phyloP scores from a whole-genome alignment of 2,888 invertebrate genomes.

The Labia minor region DNA sequence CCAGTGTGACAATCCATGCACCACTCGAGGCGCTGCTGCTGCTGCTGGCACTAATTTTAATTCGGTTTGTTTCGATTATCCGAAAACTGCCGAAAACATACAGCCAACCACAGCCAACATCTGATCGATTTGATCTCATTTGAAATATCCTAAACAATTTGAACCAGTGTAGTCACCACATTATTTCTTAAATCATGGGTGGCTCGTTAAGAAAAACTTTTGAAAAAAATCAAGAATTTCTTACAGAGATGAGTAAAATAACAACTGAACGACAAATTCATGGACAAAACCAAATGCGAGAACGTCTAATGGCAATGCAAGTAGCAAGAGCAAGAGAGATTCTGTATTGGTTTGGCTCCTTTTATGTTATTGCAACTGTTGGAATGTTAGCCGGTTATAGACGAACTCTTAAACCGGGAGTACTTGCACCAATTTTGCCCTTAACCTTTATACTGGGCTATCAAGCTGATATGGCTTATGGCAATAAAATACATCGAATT shows the following conservation, averaged over 20 bases:
- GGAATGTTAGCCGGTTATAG: conserved; percentile 40
- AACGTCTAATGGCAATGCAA: conserved; percentile 58
- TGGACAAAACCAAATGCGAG: conserved; percentile 67
- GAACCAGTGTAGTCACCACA: too few species aligned
- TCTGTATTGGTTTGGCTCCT: conserved; percentile 52
- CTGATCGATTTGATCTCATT: too few species aligned
- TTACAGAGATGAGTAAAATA: conserved; percentile 52
- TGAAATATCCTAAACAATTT: too few species aligned
- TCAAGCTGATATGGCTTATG: conserved; percentile 65
- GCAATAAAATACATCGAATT: conserved; percentile 63
- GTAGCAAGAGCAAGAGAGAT: conserved; percentile 60
- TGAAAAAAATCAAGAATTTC: conserved; percentile 59
- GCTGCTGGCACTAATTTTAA: too few species aligned
- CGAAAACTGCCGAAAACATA: too few species aligned
- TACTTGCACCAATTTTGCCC: conserved; percentile 57
- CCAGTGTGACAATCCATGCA: too few species aligned
- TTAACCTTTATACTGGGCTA: conserved; percentile 59
- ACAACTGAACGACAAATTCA: conserved; percentile 67
- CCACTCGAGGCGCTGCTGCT: too few species aligned
- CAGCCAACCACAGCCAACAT: too few species aligned
- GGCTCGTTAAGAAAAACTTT: not conserved
- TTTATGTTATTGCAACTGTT: conserved; percentile 34
- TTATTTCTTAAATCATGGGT: conserved; percentile 40
- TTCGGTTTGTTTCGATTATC: too few species aligned
- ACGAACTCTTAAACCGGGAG: conserved; percentile 47